Evolutionary conservation across 2,113 vertebrate genomes (phyloP).

Genomic region (Oreochromis spilurus): DNA sequence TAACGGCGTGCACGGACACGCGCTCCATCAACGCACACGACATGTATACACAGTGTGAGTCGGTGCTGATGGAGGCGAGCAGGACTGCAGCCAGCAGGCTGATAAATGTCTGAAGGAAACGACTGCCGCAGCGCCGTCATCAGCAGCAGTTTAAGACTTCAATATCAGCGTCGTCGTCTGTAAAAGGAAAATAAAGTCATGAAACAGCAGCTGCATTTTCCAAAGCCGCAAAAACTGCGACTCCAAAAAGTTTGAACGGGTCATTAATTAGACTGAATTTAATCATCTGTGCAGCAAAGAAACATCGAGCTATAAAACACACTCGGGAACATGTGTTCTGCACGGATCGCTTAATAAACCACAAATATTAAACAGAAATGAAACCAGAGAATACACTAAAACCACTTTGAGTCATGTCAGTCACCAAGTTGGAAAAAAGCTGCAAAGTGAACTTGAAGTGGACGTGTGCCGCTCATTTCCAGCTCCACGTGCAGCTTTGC

Average conservation of each 20-base stretch:
- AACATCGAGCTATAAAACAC: neutral
- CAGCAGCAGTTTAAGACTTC: neutral
- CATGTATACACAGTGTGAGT: neutral
- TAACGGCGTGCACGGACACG: neutral
- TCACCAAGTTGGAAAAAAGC: neutral
- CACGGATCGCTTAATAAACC: neutral
- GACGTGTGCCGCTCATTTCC: neutral
- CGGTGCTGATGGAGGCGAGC: neutral
- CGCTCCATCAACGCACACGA: neutral
- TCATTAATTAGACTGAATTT: neutral
- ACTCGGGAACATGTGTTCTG: neutral
- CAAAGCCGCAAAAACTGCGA: neutral
- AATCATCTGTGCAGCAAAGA: neutral
- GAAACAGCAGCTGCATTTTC: neutral
- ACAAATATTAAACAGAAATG: neutral
- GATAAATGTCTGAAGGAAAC: neutral
- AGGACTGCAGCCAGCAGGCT: neutral
- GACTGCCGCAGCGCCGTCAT: neutral
- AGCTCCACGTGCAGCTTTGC: neutral
- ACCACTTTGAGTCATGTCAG: neutral
- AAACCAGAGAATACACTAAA: neutral
- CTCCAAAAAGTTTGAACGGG: neutral
- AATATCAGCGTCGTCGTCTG: neutral
- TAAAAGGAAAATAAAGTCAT: neutral
- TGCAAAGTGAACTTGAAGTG: accelerated